Conservation (phyloP, 1,140 invertebrate genomes). For the Paraescarpia echinospica region DNA sequence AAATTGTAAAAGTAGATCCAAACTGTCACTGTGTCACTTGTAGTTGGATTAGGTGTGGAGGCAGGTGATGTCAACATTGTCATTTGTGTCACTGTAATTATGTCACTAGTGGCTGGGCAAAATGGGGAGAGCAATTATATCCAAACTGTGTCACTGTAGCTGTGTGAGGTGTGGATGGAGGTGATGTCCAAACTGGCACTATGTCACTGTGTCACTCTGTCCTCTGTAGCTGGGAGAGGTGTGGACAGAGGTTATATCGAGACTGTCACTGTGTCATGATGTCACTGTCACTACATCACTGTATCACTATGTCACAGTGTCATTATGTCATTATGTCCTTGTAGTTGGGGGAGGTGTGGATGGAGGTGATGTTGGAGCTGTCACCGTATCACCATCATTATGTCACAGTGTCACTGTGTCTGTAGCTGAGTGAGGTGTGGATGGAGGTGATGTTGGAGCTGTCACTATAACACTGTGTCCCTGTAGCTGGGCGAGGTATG, state of each 20-base stretch:
- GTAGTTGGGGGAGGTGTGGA: background rate
- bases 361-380: too few species aligned
- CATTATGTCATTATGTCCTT: background rate
- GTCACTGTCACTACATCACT: background rate
- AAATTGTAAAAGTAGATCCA: too few species aligned
- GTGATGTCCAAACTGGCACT: too few species aligned
- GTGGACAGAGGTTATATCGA: constrained; percentile 52
- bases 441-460: too few species aligned
- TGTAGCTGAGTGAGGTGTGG: too few species aligned
- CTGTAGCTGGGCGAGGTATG: constrained; percentile 58
- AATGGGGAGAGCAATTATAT: background rate
- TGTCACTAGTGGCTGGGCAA: background rate
- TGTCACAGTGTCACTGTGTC: constrained; percentile 28
- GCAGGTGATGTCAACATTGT: constrained; percentile 46
- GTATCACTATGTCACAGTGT: background rate
- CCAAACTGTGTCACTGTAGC: background rate
- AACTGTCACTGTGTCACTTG: too few species aligned
- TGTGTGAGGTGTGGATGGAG: too few species aligned
- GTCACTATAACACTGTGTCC: too few species aligned
- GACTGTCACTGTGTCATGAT: too few species aligned
- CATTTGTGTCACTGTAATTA: background rate
- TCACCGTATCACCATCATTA: background rate
- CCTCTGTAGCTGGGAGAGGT: constrained; percentile 55
- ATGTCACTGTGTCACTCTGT: background rate
- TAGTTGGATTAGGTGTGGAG: constrained; percentile 57